Conservation (phyloP, 2,888 invertebrate genomes). For the Drosophila hawaiiensis region DNA sequence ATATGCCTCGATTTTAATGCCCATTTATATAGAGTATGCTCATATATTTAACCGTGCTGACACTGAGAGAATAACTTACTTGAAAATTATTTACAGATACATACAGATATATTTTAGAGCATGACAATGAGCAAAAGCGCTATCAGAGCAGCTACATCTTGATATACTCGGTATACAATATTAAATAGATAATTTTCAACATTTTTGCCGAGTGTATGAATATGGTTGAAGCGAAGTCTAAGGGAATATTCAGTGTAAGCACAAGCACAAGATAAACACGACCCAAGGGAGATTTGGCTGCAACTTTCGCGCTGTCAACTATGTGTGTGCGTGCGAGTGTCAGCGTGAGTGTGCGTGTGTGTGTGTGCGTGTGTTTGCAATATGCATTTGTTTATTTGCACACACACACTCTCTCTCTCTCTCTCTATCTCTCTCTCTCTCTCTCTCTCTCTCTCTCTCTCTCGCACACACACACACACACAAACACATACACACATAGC, state of each 20-base stretch:
- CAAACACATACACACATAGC: slow-evolving; percentile 21
- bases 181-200: background rate
- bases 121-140: background rate
- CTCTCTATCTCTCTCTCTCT: background rate
- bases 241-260: slow-evolving; percentile 72
- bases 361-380: background rate
- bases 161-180: background rate
- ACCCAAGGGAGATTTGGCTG: slow-evolving; percentile 64
- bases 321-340: slow-evolving; percentile 3
- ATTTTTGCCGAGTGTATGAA: slow-evolving; percentile 18
- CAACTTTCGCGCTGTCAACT: slow-evolving; percentile 60
- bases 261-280: slow-evolving; percentile 76
- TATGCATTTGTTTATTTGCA: slow-evolving; percentile 7
- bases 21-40: background rate
- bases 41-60: background rate
- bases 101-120: background rate
- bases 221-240: slow-evolving; percentile 47
- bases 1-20: background rate
- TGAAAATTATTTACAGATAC: background rate
- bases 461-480: background rate
- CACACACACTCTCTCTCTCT: background rate
- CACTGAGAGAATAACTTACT: background rate
- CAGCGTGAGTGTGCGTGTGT: background rate
- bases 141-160: background rate
- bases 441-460: background rate